phyloP scores from a whole-genome alignment of 2,113 vertebrate species.

The Emydura subglobosa region DNA sequence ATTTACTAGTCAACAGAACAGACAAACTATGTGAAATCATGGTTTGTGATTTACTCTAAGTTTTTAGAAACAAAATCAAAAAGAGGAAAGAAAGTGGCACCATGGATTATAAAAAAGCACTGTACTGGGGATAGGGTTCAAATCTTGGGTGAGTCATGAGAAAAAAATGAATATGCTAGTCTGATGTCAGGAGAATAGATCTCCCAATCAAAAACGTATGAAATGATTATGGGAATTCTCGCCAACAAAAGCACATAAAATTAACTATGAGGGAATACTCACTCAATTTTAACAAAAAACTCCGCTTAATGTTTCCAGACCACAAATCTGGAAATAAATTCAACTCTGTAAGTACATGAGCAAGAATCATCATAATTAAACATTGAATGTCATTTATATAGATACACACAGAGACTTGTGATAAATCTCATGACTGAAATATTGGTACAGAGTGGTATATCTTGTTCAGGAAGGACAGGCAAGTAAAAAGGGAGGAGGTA shows the following conservation, averaged over 20 bases:
- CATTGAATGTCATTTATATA: background rate
- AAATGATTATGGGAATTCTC: background rate
- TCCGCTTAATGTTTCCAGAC: background rate
- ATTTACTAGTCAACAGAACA: constrained; percentile 1
- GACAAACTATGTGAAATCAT: background rate
- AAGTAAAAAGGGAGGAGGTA: background rate
- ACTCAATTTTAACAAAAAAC: background rate
- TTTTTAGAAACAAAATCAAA: background rate
- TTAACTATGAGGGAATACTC: background rate
- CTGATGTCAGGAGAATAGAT: background rate
- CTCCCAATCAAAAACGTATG: background rate
- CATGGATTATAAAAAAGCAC: background rate
- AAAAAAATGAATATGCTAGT: background rate
- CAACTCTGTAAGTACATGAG: background rate
- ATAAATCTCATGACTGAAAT: background rate
- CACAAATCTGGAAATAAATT: background rate
- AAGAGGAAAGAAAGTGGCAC: background rate
- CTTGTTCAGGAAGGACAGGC: background rate
- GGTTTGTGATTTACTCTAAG: background rate
- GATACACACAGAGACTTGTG: background rate
- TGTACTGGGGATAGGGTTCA: background rate
- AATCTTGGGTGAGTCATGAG: background rate
- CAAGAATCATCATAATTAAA: background rate
- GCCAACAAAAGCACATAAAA: background rate
- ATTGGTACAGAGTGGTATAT: background rate